Percentiles rank a stretch among this genome's conserved stretches.
Conservation (phyloP, 2,888 invertebrate species). For the Phania funesta region DNA sequence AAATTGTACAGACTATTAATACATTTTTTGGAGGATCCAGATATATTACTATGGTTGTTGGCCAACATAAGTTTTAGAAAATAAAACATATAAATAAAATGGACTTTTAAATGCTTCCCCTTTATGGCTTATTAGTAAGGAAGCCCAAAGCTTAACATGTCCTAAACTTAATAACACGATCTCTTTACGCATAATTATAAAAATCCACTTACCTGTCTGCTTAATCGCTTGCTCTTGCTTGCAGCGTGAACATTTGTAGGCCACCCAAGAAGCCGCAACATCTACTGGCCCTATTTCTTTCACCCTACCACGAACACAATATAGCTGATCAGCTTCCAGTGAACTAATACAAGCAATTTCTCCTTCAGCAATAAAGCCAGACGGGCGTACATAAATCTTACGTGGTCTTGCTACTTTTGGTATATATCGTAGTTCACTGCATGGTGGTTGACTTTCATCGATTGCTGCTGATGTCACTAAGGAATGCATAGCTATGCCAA, state of each 20-base stretch:
- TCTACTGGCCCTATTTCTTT: constrained; percentile 89
- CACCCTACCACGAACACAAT: constrained; percentile 91
- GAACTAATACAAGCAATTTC: constrained; percentile 76
- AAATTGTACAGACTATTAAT: too few species aligned
- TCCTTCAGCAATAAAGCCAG: constrained; percentile 85
- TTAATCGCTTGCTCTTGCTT: constrained; percentile 83
- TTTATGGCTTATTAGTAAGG: too few species aligned
- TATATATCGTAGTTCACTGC: constrained; percentile 67
- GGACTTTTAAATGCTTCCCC: too few species aligned
- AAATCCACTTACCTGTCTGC: constrained; percentile 79
- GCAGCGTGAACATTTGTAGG: constrained; percentile 81
- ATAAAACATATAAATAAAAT: too few species aligned
- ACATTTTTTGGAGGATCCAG: too few species aligned
- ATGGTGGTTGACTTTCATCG: constrained; percentile 45
- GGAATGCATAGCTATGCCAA: constrained; percentile 86
- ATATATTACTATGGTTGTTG: too few species aligned
- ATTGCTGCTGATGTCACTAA: constrained; percentile 64
- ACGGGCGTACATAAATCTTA: constrained; percentile 82
- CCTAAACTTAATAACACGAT: too few species aligned
- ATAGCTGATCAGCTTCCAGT: constrained; percentile 85
- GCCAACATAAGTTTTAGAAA: too few species aligned
- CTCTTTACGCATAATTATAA: too few species aligned
- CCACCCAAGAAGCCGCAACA: constrained; percentile 87
- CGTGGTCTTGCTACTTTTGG: constrained; percentile 67
- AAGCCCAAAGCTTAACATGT: too few species aligned